These are phyloP conservation scores for Eristalinus sepulchralis DNA, from an alignment of 2,888 invertebrate genomes.

Conservation along the genomic window DNA sequence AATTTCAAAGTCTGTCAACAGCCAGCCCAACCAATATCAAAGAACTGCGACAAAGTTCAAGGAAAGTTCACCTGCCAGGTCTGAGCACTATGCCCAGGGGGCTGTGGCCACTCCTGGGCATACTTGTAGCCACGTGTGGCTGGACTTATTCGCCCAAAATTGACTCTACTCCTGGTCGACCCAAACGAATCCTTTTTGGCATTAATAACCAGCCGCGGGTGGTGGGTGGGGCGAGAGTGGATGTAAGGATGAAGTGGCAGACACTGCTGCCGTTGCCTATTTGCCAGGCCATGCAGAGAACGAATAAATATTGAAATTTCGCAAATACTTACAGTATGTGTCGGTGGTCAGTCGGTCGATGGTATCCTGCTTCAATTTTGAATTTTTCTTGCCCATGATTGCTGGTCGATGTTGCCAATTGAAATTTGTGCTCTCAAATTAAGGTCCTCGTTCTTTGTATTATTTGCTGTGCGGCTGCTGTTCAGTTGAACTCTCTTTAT, in stretches of 20 bases:
- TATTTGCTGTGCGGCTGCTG: not conserved
- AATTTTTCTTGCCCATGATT: conserved; percentile 96
- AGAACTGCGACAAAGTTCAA: conserved; percentile 34
- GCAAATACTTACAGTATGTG: conserved; percentile 92
- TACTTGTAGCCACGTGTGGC: not conserved
- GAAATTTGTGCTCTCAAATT: conserved; percentile 20
- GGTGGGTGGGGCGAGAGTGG: not conserved
- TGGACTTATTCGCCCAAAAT: not conserved
- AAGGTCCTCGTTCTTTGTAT: conserved; percentile 5
- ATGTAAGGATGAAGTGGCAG: not conserved
- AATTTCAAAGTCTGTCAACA: conserved; percentile 36
- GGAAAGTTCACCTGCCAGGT: conserved; percentile 42
- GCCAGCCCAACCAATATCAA: not conserved
- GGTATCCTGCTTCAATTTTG: conserved; percentile 97
- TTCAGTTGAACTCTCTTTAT: not conserved
- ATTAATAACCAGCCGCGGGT: not conserved
- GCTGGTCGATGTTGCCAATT: conserved; percentile 54
- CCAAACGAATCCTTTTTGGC: conserved; percentile 4
- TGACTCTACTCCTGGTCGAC: not conserved
- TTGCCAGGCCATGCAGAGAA: conserved; percentile 6
- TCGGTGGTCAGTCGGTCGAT: conserved; percentile 95
- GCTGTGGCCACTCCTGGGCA: not conserved
- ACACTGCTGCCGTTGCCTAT: too few species aligned
- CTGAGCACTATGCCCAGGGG: not conserved
- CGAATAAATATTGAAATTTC: conserved; percentile 25